These are phyloP conservation scores for Epizoanthus rinbou DNA, from an alignment of 92 coral and sea anemone species.

Conservation along the genomic window DNA sequence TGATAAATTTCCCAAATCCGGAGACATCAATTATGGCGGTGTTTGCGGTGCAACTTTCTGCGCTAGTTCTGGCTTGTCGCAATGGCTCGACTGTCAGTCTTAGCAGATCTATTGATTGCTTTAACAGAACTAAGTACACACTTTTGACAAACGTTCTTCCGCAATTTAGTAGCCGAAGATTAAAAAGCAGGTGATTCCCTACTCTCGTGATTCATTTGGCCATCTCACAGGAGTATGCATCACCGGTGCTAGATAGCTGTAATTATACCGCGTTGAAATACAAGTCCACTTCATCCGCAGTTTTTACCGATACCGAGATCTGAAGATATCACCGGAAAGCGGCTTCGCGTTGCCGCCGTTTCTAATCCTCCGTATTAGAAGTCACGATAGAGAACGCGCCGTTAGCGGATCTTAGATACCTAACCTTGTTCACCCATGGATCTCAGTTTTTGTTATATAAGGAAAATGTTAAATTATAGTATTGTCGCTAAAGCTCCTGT, in stretches of 20 bases:
- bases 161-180: not conserved
- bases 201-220: not conserved
- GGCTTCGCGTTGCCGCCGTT: no score
- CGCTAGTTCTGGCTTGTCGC: not conserved
- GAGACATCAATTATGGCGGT: not conserved
- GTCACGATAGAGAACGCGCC: no score
- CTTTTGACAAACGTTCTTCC: constrained; percentile 1
- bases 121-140: constrained; percentile 26
- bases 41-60: not conserved
- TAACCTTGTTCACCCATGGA: no score
- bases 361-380: no score
- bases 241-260: not conserved
- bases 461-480: no score
- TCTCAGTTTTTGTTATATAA: no score
- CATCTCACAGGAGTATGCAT: not conserved
- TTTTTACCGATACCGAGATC: no score
- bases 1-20: not conserved
- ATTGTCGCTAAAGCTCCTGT: no score
- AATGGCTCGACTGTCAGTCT: not conserved
- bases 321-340: no score
- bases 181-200: not conserved
- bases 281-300: no score
- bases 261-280: not conserved
- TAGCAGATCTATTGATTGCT: not conserved
- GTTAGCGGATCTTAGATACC: no score